Conservation (phyloP, 2,888 invertebrate species). For the Meiosimyza decipiens region DNA sequence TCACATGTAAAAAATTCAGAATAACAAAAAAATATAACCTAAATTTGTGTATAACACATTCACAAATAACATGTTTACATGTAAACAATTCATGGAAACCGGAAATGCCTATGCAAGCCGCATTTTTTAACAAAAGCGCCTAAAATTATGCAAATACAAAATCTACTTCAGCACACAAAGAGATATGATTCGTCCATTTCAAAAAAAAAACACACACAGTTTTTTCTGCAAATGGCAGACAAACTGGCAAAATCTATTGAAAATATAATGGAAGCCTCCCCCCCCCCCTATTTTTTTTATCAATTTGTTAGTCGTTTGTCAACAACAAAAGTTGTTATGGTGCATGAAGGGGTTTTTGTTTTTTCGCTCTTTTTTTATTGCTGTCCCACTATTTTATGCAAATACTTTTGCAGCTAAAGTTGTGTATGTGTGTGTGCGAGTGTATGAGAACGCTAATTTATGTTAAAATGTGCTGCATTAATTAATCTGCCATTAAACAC, state of each 20-base stretch:
- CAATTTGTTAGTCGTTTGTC: too few relatives aligned
- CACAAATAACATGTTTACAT: slow-evolving; percentile 31
- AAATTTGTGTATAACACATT: slow-evolving; percentile 15
- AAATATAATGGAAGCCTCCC: too few relatives aligned
- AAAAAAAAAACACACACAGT: too few relatives aligned
- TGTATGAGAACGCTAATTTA: slow-evolving; percentile 1
- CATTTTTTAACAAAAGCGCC: background rate
- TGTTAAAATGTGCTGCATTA: slow-evolving; percentile 13
- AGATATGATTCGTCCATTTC: too few relatives aligned
- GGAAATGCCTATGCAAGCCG: slow-evolving; percentile 20
- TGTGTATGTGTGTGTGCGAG: background rate
- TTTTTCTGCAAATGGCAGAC: too few relatives aligned
- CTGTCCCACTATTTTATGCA: background rate
- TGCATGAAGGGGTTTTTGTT: too few relatives aligned
- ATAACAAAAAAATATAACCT: background rate
- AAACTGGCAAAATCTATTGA: too few relatives aligned
- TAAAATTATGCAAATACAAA: slow-evolving; percentile 23
- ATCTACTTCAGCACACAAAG: too few relatives aligned
- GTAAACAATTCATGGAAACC: slow-evolving; percentile 27
- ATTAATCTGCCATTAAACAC: slow-evolving; percentile 2
- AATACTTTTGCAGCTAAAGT: background rate
- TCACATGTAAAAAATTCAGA: too few relatives aligned
- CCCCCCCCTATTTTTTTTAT: too few relatives aligned
- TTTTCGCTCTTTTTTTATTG: too few relatives aligned
- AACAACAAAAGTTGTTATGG: too few relatives aligned